Evolutionary conservation across 1,140 invertebrate genomes (phyloP).

Genomic region (Nomia melanderi): DNA sequence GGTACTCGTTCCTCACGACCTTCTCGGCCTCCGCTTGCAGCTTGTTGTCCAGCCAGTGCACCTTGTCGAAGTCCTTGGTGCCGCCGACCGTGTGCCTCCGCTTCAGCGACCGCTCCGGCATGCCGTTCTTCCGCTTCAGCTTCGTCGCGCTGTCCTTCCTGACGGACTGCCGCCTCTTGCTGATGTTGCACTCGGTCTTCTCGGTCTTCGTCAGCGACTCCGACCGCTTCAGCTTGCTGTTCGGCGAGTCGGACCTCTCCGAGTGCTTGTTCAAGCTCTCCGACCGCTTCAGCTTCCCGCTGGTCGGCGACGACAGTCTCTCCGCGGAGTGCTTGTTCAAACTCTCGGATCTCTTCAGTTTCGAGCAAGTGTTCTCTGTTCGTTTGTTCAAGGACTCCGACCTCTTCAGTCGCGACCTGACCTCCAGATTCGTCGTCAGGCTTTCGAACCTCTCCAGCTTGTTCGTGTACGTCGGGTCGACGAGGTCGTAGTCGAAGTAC

Average conservation of each 20-base stretch:
- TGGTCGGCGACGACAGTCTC: constrained; percentile 74
- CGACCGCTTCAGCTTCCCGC: constrained; percentile 81
- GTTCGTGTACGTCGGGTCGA: constrained; percentile 76
- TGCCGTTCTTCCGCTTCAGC: constrained; percentile 87
- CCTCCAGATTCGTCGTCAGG: constrained; percentile 71
- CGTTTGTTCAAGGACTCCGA: constrained; percentile 84
- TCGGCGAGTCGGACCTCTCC: constrained; percentile 75
- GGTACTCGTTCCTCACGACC: constrained; percentile 79
- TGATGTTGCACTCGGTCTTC: constrained; percentile 90
- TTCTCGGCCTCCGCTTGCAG: constrained; percentile 80
- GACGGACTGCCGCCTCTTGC: constrained; percentile 84
- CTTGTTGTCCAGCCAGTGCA: constrained; percentile 83
- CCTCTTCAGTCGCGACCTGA: constrained; percentile 80
- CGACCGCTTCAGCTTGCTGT: constrained; percentile 82
- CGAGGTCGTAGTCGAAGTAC: constrained; percentile 30
- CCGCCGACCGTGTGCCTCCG: constrained; percentile 95
- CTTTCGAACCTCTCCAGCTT: constrained; percentile 79
- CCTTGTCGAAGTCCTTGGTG: constrained; percentile 90
- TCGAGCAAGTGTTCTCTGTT: constrained; percentile 75
- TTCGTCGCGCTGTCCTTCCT: constrained; percentile 82
- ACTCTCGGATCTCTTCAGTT: constrained; percentile 78
- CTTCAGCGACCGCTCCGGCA: constrained; percentile 90
- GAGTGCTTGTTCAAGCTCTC: constrained; percentile 83
- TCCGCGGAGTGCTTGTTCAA: constrained; percentile 79
- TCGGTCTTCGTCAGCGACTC: constrained; percentile 89